phyloP scores from a whole-genome alignment of 2,888 invertebrate species.

The Agrotis clavis region DNA sequence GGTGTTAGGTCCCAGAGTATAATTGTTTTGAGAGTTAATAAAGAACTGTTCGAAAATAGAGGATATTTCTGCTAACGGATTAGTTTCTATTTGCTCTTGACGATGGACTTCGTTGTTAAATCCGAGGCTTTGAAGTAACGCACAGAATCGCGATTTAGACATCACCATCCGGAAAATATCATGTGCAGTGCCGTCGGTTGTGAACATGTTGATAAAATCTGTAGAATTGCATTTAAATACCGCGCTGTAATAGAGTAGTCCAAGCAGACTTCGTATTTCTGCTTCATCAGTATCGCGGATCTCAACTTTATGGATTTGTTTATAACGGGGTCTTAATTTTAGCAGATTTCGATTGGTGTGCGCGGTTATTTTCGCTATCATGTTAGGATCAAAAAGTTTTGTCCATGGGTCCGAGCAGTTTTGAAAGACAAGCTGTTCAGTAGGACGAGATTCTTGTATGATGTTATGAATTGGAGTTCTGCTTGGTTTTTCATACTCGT shows the following conservation, averaged over 20 bases:
- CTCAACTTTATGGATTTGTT: not conserved
- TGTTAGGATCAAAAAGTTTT: slow-evolving; percentile 14
- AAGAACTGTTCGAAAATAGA: slow-evolving; percentile 24
- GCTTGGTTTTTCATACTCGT: not conserved
- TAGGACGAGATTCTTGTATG: not conserved
- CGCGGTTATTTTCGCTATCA: not conserved
- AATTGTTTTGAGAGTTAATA: slow-evolving; percentile 24
- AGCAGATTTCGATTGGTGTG: slow-evolving; percentile 14
- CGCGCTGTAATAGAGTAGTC: slow-evolving; percentile 27
- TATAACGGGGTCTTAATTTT: not conserved
- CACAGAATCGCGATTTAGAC: slow-evolving; percentile 2
- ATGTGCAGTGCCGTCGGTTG: slow-evolving; percentile 18
- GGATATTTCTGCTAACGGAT: slow-evolving; percentile 23
- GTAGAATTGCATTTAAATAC: slow-evolving; percentile 20
- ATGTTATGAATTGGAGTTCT: not conserved
- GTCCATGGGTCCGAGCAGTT: slow-evolving; percentile 17
- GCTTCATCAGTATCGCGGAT: not conserved
- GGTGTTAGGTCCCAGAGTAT: slow-evolving; percentile 15
- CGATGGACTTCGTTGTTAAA: slow-evolving; percentile 3
- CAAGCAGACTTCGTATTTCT: slow-evolving; percentile 28
- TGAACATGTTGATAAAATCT: not conserved
- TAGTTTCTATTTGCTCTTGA: not conserved
- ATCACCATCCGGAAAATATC: slow-evolving; percentile 22
- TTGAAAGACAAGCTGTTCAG: not conserved
- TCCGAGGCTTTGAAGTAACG: not conserved